Percentiles rank a stretch among this genome's conserved stretches.
phyloP scores from a whole-genome alignment of 2,797 vertebrate genomes.

The Myotis vivesi region DNA sequence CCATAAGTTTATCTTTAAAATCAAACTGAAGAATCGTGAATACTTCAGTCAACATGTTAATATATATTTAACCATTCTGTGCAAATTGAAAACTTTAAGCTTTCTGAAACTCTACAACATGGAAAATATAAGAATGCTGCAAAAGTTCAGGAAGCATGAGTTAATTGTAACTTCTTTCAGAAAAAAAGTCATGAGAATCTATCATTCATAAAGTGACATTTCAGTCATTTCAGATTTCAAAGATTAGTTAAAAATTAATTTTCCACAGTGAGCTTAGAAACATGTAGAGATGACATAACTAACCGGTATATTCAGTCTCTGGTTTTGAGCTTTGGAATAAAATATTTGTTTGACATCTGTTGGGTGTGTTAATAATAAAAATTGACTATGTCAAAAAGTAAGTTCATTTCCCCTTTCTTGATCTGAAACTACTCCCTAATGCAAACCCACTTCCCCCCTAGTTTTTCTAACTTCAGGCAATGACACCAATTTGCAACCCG shows the following conservation, averaged over 20 bases:
- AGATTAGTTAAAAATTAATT: not conserved
- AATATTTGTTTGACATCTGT: not conserved
- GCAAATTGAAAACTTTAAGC: not conserved
- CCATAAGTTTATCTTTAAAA: not conserved
- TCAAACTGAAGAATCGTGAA: not conserved
- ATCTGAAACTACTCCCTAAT: not conserved
- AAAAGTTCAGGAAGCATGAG: not conserved
- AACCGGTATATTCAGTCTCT: not conserved
- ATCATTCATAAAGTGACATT: not conserved
- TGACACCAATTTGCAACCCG: not conserved
- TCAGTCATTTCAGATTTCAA: not conserved
- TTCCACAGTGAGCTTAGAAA: not conserved
- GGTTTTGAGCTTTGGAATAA: not conserved
- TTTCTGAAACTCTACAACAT: not conserved
- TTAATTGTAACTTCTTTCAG: not conserved
- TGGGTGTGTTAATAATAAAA: not conserved
- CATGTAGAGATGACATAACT: not conserved
- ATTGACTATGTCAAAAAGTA: not conserved
- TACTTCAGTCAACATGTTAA: not conserved
- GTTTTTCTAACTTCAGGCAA: not conserved
- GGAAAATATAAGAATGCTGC: not conserved
- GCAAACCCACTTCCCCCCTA: not conserved
- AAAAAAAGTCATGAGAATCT: not conserved
- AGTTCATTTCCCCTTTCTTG: not conserved
- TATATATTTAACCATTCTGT: not conserved